These are phyloP conservation scores for Pitangus sulphuratus DNA, from an alignment of 2,797 vertebrate species.

Conservation along the genomic window DNA sequence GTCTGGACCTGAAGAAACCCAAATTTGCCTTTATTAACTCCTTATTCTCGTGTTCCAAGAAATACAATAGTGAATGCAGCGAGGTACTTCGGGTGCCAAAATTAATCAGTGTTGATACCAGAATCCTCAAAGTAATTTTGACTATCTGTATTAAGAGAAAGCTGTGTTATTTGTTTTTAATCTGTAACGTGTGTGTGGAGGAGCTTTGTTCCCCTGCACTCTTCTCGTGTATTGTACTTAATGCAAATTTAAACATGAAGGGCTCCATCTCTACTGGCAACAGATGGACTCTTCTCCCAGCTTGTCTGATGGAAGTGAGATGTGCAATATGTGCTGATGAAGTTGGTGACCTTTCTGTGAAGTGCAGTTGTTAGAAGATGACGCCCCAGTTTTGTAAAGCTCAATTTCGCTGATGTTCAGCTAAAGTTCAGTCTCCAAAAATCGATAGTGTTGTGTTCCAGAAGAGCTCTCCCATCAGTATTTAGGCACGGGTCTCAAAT, in stretches of 20 bases:
- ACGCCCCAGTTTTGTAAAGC: background rate
- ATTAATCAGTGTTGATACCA: background rate
- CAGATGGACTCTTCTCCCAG: background rate
- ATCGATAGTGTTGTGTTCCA: fast-evolving
- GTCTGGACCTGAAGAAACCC: background rate
- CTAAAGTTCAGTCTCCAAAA: background rate
- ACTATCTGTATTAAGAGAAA: background rate
- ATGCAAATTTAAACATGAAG: background rate
- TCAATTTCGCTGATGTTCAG: background rate
- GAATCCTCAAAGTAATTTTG: background rate
- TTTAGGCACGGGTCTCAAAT: background rate
- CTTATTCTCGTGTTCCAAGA: background rate
- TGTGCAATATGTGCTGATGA: background rate
- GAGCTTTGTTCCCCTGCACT: background rate
- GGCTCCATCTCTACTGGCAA: background rate
- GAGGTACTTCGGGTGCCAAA: background rate
- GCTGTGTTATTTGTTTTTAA: background rate
- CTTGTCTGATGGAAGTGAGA: background rate
- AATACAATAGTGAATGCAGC: background rate
- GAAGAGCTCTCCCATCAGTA: background rate
- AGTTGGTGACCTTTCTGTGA: conserved; percentile 34
- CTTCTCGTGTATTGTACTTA: background rate
- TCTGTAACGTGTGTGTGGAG: background rate
- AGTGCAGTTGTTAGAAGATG: background rate
- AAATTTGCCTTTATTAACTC: conserved; percentile 26